Conservation (phyloP, 2,797 vertebrate species). For the Siniperca obscura region DNA sequence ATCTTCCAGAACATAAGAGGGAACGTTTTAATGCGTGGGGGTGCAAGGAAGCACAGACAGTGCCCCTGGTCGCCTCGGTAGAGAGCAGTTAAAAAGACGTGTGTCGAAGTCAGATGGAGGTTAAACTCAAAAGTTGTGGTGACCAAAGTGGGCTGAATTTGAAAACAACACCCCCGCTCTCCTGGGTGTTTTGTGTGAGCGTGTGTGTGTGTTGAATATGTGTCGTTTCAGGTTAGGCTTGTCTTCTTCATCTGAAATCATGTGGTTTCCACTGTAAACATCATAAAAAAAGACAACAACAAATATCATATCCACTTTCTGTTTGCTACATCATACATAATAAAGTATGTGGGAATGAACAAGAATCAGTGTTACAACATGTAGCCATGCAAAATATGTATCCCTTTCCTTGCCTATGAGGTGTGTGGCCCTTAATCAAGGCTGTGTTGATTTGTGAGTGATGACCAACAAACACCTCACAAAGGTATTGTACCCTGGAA, state of each 20-base stretch:
- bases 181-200: conserved; percentile 15
- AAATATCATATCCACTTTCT: not conserved
- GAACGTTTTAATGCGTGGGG: conserved; percentile 78
- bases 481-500: conserved; percentile 50
- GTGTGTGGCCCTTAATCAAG: conserved; percentile 29
- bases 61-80: conserved; percentile 70
- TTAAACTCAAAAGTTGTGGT: conserved; percentile 78
- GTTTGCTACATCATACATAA: not conserved
- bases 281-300: not conserved
- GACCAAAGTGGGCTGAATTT: conserved; percentile 70
- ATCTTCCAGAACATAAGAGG: conserved; percentile 79
- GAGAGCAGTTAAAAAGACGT: conserved; percentile 67
- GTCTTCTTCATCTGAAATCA: conserved; percentile 14
- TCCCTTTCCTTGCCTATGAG: not conserved
- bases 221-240: conserved; percentile 2
- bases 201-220: conserved; percentile 14
- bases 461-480: conserved; percentile 58
- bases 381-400: not conserved
- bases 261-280: conserved; percentile 14
- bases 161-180: conserved; percentile 39
- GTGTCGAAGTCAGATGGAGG: conserved; percentile 79
- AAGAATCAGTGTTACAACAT: not conserved
- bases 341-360: not conserved
- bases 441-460: conserved; percentile 34
- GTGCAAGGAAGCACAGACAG: conserved; percentile 68